Evolutionary conservation across 2,113 vertebrate genomes (phyloP), one percentile per base, ranked within the genome.

Genomic region (Seriola rivoliana): DNA sequence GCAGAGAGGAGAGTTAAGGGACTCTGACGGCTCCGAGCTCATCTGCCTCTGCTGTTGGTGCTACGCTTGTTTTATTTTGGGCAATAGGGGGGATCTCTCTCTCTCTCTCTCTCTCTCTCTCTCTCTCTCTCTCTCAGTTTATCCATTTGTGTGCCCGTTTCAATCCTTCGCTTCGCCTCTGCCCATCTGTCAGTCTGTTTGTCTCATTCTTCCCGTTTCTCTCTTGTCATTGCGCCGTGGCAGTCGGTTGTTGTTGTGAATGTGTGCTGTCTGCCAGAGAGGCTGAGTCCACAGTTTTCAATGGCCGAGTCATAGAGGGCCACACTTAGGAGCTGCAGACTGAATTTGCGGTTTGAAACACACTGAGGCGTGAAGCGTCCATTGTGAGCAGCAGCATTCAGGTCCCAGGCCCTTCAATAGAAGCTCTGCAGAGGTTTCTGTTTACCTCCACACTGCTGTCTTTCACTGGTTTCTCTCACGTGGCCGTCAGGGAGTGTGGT

Each of bases 211-310:
- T 44, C 68, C 55, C 17, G 9, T 54, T 50, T 73, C 60, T 75
- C 71, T 68, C 64, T n/a, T 29, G 64, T 84, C 62, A 55, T 58
- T 14, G 32, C 38, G 0, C 78, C 38, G 70, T 36, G 66, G 57
- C 50, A 23, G 62, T 4, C 5, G 12, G 17, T 64, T 82, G 85
- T 85, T 89, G 69, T 85, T 87, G 75, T 82, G 80, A 81, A 77
- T 81, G 73, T 72, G 68, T 40, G 78, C 88, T 74, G 82, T 71
- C 57, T 76, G 77, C 84, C 78, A 85, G 48, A 75, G 82, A 89
- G 88, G 92, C 90, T 94, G 93, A 94, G 89, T 91, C 86, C 71
- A 92, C 89, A 89, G 68, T 93, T 93, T 91, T 91, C 60, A 81
- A 81, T 78, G 78, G 86, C 65, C 60, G 50, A 76, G 50, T 91